Conservation (phyloP, 1,140 invertebrate genomes). For the Zaprionus tsacasi region DNA sequence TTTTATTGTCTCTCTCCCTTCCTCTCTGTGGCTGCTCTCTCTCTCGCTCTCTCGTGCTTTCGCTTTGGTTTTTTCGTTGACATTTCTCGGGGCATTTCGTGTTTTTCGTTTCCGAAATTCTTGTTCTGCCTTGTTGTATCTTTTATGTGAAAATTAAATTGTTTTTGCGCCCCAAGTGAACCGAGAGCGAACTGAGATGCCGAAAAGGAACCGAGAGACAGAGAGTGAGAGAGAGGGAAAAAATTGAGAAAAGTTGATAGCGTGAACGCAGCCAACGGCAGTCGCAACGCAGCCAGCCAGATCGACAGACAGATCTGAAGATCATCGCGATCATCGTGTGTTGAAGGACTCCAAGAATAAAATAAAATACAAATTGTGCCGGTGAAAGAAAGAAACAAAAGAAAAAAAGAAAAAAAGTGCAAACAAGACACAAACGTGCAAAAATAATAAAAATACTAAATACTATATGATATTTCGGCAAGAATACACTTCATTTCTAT, state of each 20-base stretch:
- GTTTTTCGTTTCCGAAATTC: slow-evolving; percentile 35
- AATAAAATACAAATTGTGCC: slow-evolving; percentile 24
- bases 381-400: slow-evolving; percentile 26
- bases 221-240: too few species aligned
- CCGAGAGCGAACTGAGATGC: neutral
- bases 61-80: slow-evolving; percentile 42
- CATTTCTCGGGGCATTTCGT: slow-evolving; percentile 44
- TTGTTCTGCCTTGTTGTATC: slow-evolving; percentile 38
- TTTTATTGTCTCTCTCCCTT: slow-evolving; percentile 9
- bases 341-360: slow-evolving; percentile 39
- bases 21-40: neutral
- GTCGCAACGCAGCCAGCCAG: slow-evolving; percentile 41
- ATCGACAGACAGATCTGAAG: slow-evolving; percentile 34
- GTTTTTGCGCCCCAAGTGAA: slow-evolving; percentile 23
- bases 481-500: neutral
- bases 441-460: neutral
- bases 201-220: too few species aligned
- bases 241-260: slow-evolving; percentile 35
- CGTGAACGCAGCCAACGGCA: slow-evolving; percentile 25
- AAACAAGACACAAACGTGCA: slow-evolving; percentile 15
- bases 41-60: slow-evolving; percentile 12
- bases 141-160: slow-evolving; percentile 32
- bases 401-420: slow-evolving; percentile 19
- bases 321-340: slow-evolving; percentile 41
- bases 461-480: neutral